Conservation (phyloP, 2,888 invertebrate genomes). For the Alcis repandata region DNA sequence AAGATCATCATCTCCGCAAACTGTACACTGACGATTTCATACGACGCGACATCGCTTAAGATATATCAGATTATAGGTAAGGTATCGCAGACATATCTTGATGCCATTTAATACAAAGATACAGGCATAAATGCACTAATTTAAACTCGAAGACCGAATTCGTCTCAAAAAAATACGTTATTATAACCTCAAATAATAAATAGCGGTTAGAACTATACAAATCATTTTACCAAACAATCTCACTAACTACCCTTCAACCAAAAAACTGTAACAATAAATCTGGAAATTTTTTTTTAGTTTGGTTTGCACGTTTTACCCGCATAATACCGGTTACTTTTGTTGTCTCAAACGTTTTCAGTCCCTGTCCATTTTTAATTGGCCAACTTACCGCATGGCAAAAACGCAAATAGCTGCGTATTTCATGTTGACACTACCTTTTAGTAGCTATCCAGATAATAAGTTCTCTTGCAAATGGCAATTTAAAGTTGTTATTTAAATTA, state of each 20-base stretch:
- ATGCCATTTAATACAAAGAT: slow-evolving; percentile 68
- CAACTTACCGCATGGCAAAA: slow-evolving; percentile 55
- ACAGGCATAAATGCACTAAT: slow-evolving; percentile 44
- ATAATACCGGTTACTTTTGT: neutral
- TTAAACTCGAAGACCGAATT: too few species aligned
- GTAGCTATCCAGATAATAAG: slow-evolving; percentile 26
- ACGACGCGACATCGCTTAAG: slow-evolving; percentile 78
- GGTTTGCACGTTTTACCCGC: too few species aligned
- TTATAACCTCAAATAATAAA: too few species aligned
- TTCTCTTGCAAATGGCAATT: neutral
- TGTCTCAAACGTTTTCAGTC: neutral
- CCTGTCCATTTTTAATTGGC: slow-evolving; percentile 62
- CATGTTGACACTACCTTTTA: slow-evolving; percentile 50
- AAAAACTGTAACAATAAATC: too few species aligned
- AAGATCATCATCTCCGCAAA: slow-evolving; percentile 22
- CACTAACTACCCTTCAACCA: too few species aligned
- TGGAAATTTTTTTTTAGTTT: too few species aligned
- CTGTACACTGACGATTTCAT: slow-evolving; percentile 65
- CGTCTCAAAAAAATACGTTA: neutral
- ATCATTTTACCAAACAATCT: too few species aligned
- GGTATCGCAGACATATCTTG: slow-evolving; percentile 61
- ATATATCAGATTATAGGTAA: slow-evolving; percentile 68
- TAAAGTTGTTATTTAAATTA: neutral
- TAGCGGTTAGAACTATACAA: too few species aligned
- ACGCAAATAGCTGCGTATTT: slow-evolving; percentile 44